phyloP scores from a whole-genome alignment of 2,888 invertebrate species.

The Spisula subtruncata region DNA sequence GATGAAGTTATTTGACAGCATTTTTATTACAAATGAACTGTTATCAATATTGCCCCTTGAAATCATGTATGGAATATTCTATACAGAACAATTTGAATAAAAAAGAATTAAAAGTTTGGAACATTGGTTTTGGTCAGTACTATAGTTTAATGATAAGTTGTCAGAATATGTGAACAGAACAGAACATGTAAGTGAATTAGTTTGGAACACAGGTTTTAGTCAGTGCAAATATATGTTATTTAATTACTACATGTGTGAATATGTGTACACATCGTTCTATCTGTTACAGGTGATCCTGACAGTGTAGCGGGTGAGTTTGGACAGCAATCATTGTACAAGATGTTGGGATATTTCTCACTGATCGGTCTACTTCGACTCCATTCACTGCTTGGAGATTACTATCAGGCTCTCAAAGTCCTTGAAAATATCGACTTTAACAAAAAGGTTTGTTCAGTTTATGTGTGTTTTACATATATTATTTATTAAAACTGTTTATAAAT shows the following conservation, averaged over 20 bases:
- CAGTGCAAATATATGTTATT: too few species aligned
- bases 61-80: background rate
- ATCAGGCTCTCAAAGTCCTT: conserved; percentile 96
- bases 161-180: too few species aligned
- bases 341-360: conserved; percentile 99
- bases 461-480: too few species aligned
- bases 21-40: too few species aligned
- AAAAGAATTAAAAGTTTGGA: background rate
- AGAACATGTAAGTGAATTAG: background rate
- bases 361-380: conserved; percentile 98
- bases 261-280: background rate
- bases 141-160: too few species aligned
- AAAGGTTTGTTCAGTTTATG: conserved; percentile 89
- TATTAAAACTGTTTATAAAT: too few species aligned
- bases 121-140: background rate
- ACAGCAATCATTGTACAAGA: conserved; percentile 98
- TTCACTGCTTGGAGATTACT: conserved; percentile 98
- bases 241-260: too few species aligned
- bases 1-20: too few species aligned
- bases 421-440: conserved; percentile 92
- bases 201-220: background rate
- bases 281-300: conserved; percentile 90
- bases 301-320: conserved; percentile 99
- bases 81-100: background rate
- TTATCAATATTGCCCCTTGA: too few species aligned